Evolutionary conservation across 2,797 vertebrate genomes (phyloP).

Genomic region (Brachymystax lenok): DNA sequence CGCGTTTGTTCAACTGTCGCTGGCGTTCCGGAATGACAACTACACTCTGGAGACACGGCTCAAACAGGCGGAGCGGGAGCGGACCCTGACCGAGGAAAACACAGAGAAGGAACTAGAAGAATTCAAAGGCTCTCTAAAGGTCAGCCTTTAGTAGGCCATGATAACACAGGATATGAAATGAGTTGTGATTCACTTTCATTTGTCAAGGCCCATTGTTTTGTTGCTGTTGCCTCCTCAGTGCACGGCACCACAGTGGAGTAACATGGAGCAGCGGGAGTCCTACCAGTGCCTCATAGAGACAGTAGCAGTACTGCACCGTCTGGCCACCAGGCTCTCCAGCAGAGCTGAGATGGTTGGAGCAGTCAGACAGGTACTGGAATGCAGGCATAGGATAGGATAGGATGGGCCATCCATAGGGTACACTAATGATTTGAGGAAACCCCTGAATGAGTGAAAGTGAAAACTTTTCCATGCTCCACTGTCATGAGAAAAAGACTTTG

Average conservation of each 20-base stretch:
- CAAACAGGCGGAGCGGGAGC: constrained; percentile 92
- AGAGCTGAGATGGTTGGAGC: constrained; percentile 94
- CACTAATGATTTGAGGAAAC: neutral
- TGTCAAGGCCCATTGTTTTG: neutral
- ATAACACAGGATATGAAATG: neutral
- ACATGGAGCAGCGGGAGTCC: constrained; percentile 89
- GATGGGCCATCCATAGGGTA: neutral
- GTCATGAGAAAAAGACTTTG: constrained; percentile 13
- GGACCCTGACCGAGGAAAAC: constrained; percentile 94
- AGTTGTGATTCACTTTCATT: constrained; percentile 20
- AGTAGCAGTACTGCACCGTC: constrained; percentile 83
- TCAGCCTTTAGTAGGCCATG: constrained; percentile 54
- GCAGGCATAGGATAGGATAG: neutral
- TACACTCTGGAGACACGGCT: constrained; percentile 95
- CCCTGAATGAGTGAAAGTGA: neutral
- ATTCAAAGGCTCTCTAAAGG: constrained; percentile 91
- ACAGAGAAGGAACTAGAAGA: constrained; percentile 95
- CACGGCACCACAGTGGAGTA: constrained; percentile 88
- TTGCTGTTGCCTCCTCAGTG: constrained; percentile 69
- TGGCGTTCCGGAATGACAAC: constrained; percentile 98
- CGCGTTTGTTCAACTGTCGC: constrained; percentile 94
- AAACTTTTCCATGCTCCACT: neutral
- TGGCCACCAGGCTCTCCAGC: constrained; percentile 91
- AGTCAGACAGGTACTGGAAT: constrained; percentile 86
- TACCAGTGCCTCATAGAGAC: constrained; percentile 93